phyloP scores from a whole-genome alignment of 2,888 invertebrate species.

The Aphodius sticticus region DNA sequence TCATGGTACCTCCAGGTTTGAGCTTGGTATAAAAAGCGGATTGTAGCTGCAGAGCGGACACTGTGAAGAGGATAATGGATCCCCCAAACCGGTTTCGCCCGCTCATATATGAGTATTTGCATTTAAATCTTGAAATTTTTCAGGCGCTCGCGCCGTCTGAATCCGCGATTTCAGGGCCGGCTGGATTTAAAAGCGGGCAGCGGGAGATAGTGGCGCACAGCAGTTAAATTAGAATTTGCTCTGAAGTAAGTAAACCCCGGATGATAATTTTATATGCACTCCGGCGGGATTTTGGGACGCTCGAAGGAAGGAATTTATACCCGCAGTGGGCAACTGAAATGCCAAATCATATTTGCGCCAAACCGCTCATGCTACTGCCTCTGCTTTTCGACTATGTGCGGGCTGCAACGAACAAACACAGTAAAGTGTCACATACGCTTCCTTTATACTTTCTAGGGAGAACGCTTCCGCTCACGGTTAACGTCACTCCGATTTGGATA shows the following conservation, averaged over 20 bases:
- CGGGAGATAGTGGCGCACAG: not conserved
- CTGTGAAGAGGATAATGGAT: slow-evolving; percentile 22
- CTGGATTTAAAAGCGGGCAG: not conserved
- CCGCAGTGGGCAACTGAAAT: not conserved
- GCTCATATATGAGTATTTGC: slow-evolving; percentile 25
- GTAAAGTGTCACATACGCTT: no score
- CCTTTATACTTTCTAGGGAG: no score
- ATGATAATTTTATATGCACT: slow-evolving; percentile 4
- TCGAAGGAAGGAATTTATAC: not conserved
- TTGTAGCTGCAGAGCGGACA: slow-evolving; percentile 18
- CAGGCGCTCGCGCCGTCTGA: not conserved
- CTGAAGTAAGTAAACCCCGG: not conserved
- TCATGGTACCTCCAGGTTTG: not conserved
- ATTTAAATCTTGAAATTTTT: slow-evolving; percentile 14
- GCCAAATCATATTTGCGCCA: not conserved
- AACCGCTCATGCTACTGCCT: not conserved
- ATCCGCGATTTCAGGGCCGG: not conserved
- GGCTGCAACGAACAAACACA: not conserved
- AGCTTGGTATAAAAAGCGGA: not conserved
- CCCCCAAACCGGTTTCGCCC: slow-evolving; percentile 9
- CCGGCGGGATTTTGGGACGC: not conserved
- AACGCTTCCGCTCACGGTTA: no score
- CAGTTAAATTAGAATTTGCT: slow-evolving; percentile 4
- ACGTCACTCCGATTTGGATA: no score
- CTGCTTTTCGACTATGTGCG: not conserved